Conservation (phyloP, 2,888 invertebrate species). For the Rhyacophila evoluta region DNA sequence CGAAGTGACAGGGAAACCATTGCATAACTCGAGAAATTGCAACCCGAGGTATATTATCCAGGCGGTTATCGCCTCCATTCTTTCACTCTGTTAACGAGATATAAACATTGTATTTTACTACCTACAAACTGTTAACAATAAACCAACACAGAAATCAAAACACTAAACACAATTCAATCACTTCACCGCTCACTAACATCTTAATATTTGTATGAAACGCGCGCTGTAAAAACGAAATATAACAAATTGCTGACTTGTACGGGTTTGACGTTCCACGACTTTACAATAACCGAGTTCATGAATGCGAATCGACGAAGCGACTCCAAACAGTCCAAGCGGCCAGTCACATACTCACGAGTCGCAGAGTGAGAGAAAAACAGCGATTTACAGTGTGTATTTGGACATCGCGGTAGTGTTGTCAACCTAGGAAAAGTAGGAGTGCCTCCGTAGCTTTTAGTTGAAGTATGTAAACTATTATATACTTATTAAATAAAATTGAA, state of each 20-base stretch:
- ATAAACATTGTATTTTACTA: slow-evolving; percentile 33
- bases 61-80: slow-evolving; percentile 46
- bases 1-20: slow-evolving; percentile 47
- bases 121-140: slow-evolving; percentile 39
- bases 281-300: slow-evolving; percentile 34
- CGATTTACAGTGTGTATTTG: background rate
- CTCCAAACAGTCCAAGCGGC: background rate
- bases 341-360: background rate
- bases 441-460: too few species aligned
- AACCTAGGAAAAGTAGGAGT: too few species aligned
- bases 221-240: slow-evolving; percentile 31
- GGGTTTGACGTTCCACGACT: slow-evolving; percentile 47
- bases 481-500: too few species aligned
- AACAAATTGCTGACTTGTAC: slow-evolving; percentile 43
- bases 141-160: slow-evolving; percentile 40
- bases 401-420: too few species aligned
- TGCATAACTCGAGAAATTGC: slow-evolving; percentile 50
- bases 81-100: slow-evolving; percentile 46
- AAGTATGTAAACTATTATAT: too few species aligned
- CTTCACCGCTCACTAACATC: slow-evolving; percentile 33
- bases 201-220: slow-evolving; percentile 30
- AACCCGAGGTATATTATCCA: slow-evolving; percentile 44
- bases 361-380: background rate
- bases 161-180: slow-evolving; percentile 31
- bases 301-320: slow-evolving; percentile 4